Percentiles rank a stretch among this genome's conserved stretches.
Evolutionary conservation across 2,888 invertebrate species (phyloP).

Genomic region (Autographa pulchrina): DNA sequence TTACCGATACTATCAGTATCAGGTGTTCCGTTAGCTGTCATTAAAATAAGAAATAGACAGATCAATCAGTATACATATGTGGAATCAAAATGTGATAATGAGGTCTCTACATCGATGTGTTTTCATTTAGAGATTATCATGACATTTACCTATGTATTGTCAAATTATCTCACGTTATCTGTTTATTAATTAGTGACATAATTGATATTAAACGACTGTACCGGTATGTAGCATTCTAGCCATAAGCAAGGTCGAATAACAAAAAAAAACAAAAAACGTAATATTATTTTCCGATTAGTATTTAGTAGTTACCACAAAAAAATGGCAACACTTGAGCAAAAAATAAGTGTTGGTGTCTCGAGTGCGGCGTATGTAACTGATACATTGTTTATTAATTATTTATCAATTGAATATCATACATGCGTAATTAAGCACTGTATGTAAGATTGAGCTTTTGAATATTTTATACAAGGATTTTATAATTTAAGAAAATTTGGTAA

Average conservation of each 20-base stretch:
- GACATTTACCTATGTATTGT: not conserved
- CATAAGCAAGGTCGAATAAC: constrained; percentile 41
- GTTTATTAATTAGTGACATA: not conserved
- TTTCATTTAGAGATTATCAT: not conserved
- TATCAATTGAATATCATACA: not conserved
- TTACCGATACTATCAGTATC: not conserved
- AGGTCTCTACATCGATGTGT: not conserved
- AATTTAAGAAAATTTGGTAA: too few species aligned
- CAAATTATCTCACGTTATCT: not conserved
- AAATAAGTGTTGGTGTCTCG: constrained; percentile 34
- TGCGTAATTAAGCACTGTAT: not conserved
- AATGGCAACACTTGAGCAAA: constrained; percentile 22
- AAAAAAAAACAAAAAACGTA: constrained; percentile 45
- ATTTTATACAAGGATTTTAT: too few species aligned
- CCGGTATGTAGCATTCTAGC: constrained; percentile 26
- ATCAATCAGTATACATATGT: not conserved
- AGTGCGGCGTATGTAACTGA: constrained; percentile 8
- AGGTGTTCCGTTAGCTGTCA: not conserved
- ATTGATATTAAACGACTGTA: not conserved
- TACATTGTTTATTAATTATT: not conserved
- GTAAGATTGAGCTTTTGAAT: too few species aligned
- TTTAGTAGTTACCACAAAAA: constrained; percentile 34
- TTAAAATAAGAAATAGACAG: not conserved
- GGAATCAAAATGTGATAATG: not conserved
- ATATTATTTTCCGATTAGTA: constrained; percentile 35